phyloP scores from a whole-genome alignment of 2,888 invertebrate genomes.

The Drosophila kambysellisi region DNA sequence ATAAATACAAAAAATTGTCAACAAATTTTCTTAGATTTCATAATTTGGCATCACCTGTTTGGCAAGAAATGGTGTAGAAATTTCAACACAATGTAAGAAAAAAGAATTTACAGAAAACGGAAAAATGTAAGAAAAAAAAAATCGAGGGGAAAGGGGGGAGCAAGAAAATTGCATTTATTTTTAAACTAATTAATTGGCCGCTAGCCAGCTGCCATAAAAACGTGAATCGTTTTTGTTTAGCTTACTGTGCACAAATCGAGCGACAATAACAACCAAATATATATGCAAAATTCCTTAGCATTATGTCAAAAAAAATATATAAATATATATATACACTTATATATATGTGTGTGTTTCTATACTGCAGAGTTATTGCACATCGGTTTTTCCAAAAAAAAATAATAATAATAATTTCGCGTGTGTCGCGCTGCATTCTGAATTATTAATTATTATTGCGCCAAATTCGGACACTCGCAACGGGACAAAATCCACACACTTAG shows the following conservation, averaged over 20 bases:
- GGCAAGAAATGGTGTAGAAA: not conserved
- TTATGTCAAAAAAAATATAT: constrained; percentile 44
- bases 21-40: constrained; percentile 10
- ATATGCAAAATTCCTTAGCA: constrained; percentile 43
- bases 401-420: constrained; percentile 10
- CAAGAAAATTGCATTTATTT: constrained; percentile 71
- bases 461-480: constrained; percentile 25
- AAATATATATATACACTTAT: not conserved
- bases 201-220: constrained; percentile 77
- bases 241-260: constrained; percentile 26
- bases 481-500: constrained; percentile 20
- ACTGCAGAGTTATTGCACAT: constrained; percentile 32
- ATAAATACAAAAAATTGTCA: constrained; percentile 3
- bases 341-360: constrained; percentile 8
- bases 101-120: constrained; percentile 9
- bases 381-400: constrained; percentile 39
- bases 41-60: constrained; percentile 14
- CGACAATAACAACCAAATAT: constrained; percentile 32
- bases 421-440: constrained; percentile 9
- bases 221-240: constrained; percentile 70
- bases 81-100: constrained; percentile 49
- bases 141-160: constrained; percentile 28
- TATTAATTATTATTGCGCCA: constrained; percentile 39
- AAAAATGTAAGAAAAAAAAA: constrained; percentile 19
- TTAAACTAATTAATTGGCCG: constrained; percentile 77